phyloP scores from a whole-genome alignment of 2,113 vertebrate genomes.

The Coptodon rendalli region DNA sequence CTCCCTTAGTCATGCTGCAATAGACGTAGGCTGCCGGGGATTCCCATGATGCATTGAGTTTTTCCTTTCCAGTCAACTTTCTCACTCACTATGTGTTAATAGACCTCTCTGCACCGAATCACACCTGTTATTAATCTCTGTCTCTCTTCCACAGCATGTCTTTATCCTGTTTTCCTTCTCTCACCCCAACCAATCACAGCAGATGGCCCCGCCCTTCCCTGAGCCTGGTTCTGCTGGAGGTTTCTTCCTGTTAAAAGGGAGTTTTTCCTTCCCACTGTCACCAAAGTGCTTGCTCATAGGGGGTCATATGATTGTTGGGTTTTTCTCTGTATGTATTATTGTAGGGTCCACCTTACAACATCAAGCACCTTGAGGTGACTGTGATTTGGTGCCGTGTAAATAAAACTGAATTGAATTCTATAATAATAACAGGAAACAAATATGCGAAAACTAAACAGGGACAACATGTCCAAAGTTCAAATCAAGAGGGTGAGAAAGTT shows the following conservation, averaged over 20 bases:
- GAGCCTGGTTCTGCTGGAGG: fast-evolving
- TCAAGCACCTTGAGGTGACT: neutral
- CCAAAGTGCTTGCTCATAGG: neutral
- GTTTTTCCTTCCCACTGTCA: neutral
- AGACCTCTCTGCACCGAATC: no score
- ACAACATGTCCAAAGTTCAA: neutral
- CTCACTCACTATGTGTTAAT: no score
- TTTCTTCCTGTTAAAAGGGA: neutral
- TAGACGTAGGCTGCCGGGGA: no score
- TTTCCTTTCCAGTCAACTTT: no score
- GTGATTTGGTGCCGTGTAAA: fast-evolving
- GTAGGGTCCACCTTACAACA: neutral
- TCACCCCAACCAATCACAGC: no score
- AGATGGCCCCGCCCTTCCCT: neutral
- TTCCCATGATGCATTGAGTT: no score
- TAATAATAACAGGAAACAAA: neutral
- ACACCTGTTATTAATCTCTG: no score
- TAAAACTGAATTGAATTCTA: neutral
- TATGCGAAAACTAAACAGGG: neutral
- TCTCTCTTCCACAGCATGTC: no score
- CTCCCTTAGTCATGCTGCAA: no score
- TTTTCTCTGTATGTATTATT: neutral
- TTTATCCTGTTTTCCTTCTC: no score
- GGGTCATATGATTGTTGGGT: fast-evolving
- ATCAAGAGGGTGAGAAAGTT: neutral